Conservation (phyloP, 2,113 vertebrate genomes). For the Melospiza melodia region DNA sequence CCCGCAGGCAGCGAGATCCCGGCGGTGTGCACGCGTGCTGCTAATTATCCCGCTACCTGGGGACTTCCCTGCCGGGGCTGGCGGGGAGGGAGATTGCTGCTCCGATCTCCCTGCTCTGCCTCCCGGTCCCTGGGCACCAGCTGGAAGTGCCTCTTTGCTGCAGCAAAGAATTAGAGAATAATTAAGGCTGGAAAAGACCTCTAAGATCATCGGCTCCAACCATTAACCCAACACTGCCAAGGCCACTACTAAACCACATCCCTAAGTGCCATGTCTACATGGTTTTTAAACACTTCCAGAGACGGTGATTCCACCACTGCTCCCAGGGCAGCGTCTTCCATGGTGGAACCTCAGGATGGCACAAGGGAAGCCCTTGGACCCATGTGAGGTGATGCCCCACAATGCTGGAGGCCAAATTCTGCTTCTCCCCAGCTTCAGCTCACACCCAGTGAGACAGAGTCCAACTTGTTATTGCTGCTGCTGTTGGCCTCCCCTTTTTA, state of each 20-base stretch:
- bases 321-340: not conserved
- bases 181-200: not conserved
- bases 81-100: not conserved
- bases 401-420: not conserved
- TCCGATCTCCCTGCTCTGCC: not conserved
- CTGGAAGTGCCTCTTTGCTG: not conserved
- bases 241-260: not conserved
- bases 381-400: fast-evolving
- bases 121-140: not conserved
- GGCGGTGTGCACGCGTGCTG: fast-evolving
- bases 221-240: not conserved
- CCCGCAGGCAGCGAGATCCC: not conserved
- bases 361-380: fast-evolving
- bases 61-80: not conserved
- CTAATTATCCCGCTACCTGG: slow-evolving; percentile 4
- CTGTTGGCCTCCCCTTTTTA: fast-evolving
- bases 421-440: not conserved
- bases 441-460: not conserved
- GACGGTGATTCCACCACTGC: not conserved
- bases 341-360: fast-evolving
- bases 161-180: not conserved
- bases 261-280: not conserved
- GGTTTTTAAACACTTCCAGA: not conserved
- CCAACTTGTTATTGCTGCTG: not conserved
- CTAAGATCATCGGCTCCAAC: not conserved